Evolutionary conservation across 2,888 invertebrate genomes (phyloP).

Genomic region (Tetragnatha montana): DNA sequence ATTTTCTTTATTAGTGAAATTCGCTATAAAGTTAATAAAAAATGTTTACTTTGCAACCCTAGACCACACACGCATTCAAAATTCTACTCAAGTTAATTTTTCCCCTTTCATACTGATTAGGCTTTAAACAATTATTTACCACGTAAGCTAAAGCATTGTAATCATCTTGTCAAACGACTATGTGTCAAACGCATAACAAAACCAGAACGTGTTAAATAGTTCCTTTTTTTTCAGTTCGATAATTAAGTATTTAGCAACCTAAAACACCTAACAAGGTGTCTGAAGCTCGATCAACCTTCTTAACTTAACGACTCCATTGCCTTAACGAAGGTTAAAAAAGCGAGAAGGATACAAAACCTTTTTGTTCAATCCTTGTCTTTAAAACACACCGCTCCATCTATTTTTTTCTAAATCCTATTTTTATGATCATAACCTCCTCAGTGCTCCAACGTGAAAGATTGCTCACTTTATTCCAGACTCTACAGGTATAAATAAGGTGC

Average conservation of each 20-base stretch:
- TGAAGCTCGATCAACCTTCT: neutral
- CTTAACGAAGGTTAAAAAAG: neutral
- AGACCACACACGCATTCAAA: too few species aligned
- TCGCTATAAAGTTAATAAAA: too few species aligned
- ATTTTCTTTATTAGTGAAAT: too few species aligned
- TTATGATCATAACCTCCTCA: neutral
- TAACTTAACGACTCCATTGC: neutral
- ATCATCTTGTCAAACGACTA: too few species aligned
- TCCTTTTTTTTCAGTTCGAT: neutral
- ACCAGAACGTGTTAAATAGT: neutral
- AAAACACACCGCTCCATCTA: neutral
- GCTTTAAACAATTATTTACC: too few species aligned
- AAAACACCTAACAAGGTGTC: neutral
- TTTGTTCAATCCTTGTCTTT: neutral
- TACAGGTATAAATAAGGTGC: neutral
- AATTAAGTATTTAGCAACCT: neutral
- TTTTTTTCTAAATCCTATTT: neutral
- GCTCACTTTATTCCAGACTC: neutral
- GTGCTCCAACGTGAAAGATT: neutral
- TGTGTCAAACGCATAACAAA: neutral
- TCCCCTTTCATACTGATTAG: too few species aligned
- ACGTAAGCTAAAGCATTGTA: too few species aligned
- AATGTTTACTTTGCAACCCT: too few species aligned
- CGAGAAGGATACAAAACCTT: neutral
- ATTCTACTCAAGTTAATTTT: too few species aligned